A percentile compares a stretch with the other conserved stretches of the same genome.
These are phyloP conservation scores for Misgurnus mizolepis DNA, from an alignment of 2,113 vertebrate genomes.

Conservation along the genomic window DNA sequence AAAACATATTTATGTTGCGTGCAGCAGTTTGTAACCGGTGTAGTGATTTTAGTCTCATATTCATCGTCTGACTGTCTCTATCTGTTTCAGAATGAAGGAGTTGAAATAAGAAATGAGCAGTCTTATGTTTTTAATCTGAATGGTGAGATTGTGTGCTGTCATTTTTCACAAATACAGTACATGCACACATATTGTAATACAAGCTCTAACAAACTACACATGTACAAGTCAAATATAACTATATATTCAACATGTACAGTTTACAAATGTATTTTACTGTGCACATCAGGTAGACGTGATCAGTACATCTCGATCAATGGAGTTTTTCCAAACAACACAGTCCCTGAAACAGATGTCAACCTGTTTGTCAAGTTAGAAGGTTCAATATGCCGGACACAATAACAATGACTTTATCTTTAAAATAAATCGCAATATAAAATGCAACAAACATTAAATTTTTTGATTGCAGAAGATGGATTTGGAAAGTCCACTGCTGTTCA, in stretches of 20 bases:
- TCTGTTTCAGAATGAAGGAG: constrained; percentile 67
- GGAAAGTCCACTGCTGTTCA: constrained; percentile 58
- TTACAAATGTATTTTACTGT: constrained; percentile 7
- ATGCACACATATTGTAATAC: background rate
- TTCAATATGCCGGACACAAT: constrained; percentile 14
- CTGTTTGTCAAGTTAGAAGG: constrained; percentile 72
- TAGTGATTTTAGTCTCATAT: background rate
- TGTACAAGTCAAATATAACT: no score
- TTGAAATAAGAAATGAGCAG: constrained; percentile 51
- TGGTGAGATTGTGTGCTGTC: constrained; percentile 55
- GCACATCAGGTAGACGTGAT: constrained; percentile 53
- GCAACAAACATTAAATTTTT: background rate
- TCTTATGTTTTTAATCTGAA: constrained; percentile 56
- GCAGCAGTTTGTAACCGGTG: no score
- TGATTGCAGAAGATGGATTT: constrained; percentile 61
- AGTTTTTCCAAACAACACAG: constrained; percentile 59
- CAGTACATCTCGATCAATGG: constrained; percentile 48
- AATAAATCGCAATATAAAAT: no score
- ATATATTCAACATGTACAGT: background rate
- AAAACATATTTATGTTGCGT: background rate
- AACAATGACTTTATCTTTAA: no score
- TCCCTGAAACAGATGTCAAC: constrained; percentile 65
- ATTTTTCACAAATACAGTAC: background rate
- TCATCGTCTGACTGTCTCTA: background rate
- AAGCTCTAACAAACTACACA: background rate